Evolutionary conservation across 2,797 vertebrate genomes (phyloP), one percentile per base, ranked within the genome.

Genomic region (Manis pentadactyla): DNA sequence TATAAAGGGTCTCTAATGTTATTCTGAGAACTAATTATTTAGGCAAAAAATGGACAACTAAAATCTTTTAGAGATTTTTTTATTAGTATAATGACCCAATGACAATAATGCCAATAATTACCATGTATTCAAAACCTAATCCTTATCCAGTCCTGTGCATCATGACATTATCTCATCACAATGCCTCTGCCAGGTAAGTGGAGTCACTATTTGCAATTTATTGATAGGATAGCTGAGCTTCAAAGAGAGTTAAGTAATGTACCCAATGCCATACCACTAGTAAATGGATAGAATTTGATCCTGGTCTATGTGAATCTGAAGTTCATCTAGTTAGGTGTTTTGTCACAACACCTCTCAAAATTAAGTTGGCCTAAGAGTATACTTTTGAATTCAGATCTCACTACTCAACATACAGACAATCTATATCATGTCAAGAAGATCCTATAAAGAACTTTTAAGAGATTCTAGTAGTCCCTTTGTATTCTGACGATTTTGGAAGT

Each of bases 201-300:
- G 17, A 17, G 49, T 82, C 15, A 4, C 94, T 75, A 79, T 55
- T 78, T 78, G 21, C 5, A 66, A 31, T 37, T 73, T 94, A 57
- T 25, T 92, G 66, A 86, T 79, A 87, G 53, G 59, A 14, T 63
- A 68, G 90, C 42, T 88, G 73, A 82, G 27, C 25, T 79, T 94
- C 5, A 69, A 83, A 78, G 37, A 83, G 21, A 86, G 25, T 71
- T 55, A 63, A 31, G 18, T 18, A 74, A 74, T 57, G 5, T 46
- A 57, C 31, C 13, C 27, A 83, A 11, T 42, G 19, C 59, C 29
- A 59, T 61, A 61, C 6, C 64, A 51, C 4, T 4, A 49, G 37
- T 49, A 51, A 92, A 49, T 25, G 71, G 55, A 37, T 39, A 91
- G 19, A 79, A 63, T 89, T 69, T 86, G 53, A 73, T 21, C 17